Evolutionary conservation across 1,140 invertebrate genomes (phyloP), one percentile per base, ranked within the genome.

Genomic region (Anthonomus grandis): DNA sequence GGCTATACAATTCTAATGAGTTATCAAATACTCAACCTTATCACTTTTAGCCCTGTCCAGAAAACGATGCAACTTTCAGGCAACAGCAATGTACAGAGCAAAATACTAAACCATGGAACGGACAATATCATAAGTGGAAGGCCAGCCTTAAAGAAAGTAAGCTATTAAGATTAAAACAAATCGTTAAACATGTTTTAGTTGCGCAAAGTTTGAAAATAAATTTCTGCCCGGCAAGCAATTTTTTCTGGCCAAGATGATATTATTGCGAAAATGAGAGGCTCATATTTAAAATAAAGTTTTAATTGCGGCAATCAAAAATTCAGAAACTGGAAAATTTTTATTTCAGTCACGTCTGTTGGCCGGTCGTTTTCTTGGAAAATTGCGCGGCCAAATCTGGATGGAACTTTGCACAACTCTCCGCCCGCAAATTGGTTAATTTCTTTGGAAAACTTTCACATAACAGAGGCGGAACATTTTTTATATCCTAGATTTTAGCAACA

Each of bases 41-140:
- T 39, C 64, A 45, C 47, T 42, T 23, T 24, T 41, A 85, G 80
- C 68, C 76, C 4, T 87, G 86, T 74, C 76, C 63, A 69, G 75
- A 69, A 62, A 74, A 52, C 10, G 66, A 68, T 9, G 71, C 76
- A 2, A 75, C 74, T 19, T 86, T 82, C 66, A 70, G 83, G 36
- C 76, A 78, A 1, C 48, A 70, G 0, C 85, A 87, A 63, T 87
- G 85, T 66, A 47, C 75, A 5, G 76, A 77, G 41, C 81, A 79
- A 64, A 78, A 86, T 62, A 74, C 70, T 2, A 67, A 75, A 46
- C 56, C 72, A 1, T 64, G 65, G 24, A 69, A 76, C 39, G 75
- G 69, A 0, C 56, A 66, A 37, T 17, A 70, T 3, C 68, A 76
- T 52, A 68, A 39, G 25, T 86, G 85, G 85, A 68, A 68, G 27